These are phyloP conservation scores for Calliopsis andreniformis DNA, from an alignment of 1,140 invertebrate species.

Conservation along the genomic window DNA sequence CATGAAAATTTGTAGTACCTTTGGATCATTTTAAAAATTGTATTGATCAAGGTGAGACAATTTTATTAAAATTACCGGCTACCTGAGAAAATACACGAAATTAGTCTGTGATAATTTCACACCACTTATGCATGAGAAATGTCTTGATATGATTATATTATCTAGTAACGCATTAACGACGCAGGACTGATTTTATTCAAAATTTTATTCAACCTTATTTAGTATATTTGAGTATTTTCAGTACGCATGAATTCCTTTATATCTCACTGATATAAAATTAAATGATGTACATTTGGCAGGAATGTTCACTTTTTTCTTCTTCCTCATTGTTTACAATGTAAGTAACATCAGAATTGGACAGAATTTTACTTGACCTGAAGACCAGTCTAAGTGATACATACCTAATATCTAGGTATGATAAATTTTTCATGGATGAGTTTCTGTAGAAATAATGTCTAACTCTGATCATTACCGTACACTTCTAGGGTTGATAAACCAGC, in stretches of 20 bases:
- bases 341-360: slow-evolving; percentile 3
- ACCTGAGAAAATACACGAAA: background rate
- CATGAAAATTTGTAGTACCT: background rate
- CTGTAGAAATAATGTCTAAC: background rate
- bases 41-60: background rate
- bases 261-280: slow-evolving; percentile 33
- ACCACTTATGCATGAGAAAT: slow-evolving; percentile 14
- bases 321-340: slow-evolving; percentile 26
- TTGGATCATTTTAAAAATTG: slow-evolving; percentile 8
- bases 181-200: background rate
- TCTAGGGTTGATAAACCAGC: slow-evolving; percentile 22
- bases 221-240: background rate
- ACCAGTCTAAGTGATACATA: background rate
- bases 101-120: slow-evolving; percentile 6
- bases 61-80: background rate
- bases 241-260: background rate
- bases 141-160: background rate
- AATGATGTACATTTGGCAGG: slow-evolving; percentile 43
- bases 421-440: too few relatives aligned
- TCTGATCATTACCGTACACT: background rate
- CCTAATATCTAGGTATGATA: too few relatives aligned
- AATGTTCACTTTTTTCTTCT: slow-evolving; percentile 21
- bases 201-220: too few relatives aligned
- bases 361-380: background rate
- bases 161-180: slow-evolving; percentile 1